phyloP scores from a whole-genome alignment of 2,888 invertebrate genomes.

The Microctonus brassicae region DNA sequence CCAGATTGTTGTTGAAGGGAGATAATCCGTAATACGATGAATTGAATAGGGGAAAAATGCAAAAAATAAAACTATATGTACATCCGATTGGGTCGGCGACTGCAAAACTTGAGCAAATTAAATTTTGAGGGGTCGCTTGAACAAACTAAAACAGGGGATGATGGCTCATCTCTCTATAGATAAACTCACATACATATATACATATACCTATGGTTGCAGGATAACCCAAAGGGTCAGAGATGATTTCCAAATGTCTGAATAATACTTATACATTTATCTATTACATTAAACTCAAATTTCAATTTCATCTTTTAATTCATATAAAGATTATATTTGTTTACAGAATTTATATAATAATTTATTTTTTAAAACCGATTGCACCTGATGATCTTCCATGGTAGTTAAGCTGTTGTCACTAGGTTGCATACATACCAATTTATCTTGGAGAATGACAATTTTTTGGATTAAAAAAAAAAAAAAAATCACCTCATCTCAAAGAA shows the following conservation, averaged over 20 bases:
- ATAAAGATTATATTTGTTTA: neutral
- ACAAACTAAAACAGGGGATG: neutral
- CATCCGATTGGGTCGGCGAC: neutral
- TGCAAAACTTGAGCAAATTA: neutral
- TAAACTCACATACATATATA: neutral
- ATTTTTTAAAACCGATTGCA: neutral
- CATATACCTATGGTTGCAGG: neutral
- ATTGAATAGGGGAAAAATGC: constrained; percentile 12
- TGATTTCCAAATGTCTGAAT: neutral
- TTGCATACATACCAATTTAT: neutral
- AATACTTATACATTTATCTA: neutral
- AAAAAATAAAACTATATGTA: neutral
- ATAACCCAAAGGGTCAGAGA: neutral
- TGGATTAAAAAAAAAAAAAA: constrained; percentile 4
- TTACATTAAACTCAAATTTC: neutral
- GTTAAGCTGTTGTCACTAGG: neutral
- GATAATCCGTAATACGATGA: neutral
- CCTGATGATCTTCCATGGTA: neutral
- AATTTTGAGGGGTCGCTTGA: constrained; percentile 18
- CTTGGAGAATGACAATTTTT: neutral
- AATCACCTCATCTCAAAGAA: constrained; percentile 6
- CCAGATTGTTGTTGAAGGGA: neutral
- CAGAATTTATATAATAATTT: neutral
- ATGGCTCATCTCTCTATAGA: neutral
- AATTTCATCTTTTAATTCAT: neutral